Conservation (phyloP, 2,888 invertebrate genomes). For the Orthosia incerta region DNA sequence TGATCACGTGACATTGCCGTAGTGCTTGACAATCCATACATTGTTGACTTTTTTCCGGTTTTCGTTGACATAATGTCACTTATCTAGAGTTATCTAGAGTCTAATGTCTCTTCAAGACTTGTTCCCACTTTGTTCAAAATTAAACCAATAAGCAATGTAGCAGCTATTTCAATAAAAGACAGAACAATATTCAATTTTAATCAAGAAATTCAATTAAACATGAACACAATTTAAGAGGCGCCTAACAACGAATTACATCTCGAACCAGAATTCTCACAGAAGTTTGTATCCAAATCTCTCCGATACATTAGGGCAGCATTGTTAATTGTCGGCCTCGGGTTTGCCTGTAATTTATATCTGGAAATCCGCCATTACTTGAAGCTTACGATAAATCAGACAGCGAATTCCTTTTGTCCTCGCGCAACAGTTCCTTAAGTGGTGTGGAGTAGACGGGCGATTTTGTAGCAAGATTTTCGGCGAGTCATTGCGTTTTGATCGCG, state of each 20-base stretch:
- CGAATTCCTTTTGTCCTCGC: slow-evolving; percentile 81
- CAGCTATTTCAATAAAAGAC: slow-evolving; percentile 10
- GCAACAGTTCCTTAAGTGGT: slow-evolving; percentile 77
- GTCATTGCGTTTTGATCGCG: not conserved
- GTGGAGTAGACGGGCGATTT: slow-evolving; percentile 67
- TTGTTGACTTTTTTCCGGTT: no score
- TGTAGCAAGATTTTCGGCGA: not conserved
- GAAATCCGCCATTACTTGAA: slow-evolving; percentile 77
- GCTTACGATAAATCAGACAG: slow-evolving; percentile 82
- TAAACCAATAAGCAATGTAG: not conserved
- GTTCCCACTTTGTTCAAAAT: not conserved
- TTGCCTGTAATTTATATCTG: slow-evolving; percentile 81
- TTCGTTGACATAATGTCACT: no score
- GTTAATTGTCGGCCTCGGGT: slow-evolving; percentile 77
- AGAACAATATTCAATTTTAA: slow-evolving; percentile 30
- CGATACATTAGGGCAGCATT: slow-evolving; percentile 76
- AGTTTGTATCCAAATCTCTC: slow-evolving; percentile 63
- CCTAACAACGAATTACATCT: slow-evolving; percentile 46
- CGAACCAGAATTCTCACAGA: slow-evolving; percentile 38
- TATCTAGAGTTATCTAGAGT: no score
- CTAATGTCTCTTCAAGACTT: no score
- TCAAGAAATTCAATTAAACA: slow-evolving; percentile 42
- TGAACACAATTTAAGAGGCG: slow-evolving; percentile 11
- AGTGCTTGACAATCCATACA: no score
- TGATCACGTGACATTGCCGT: no score